These are phyloP conservation scores for Leptocoma aspasia DNA, from an alignment of 2,113 vertebrate genomes.

Conservation along the genomic window DNA sequence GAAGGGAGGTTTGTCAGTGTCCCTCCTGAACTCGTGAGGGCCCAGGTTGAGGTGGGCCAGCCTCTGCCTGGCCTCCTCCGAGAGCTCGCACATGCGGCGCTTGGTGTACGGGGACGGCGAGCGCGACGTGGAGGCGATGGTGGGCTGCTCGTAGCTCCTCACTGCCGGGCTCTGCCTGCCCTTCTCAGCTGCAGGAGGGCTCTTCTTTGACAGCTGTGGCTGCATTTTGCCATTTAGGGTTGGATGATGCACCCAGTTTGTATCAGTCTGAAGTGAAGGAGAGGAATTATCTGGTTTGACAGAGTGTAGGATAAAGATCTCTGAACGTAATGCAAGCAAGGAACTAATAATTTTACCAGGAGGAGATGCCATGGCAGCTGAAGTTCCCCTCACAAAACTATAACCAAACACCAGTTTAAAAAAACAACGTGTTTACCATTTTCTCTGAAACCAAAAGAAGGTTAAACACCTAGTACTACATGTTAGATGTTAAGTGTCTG, in stretches of 20 bases:
- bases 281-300: not conserved
- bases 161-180: constrained; percentile 20
- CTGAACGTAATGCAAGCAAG: not conserved
- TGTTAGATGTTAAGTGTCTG: not conserved
- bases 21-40: constrained; percentile 90
- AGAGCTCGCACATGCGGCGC: constrained; percentile 92
- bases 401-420: not conserved
- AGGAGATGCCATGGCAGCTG: not conserved
- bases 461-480: not conserved
- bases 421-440: not conserved
- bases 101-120: constrained; percentile 91
- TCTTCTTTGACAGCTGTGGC: constrained; percentile 53
- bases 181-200: constrained; percentile 31
- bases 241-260: not conserved
- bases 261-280: constrained; percentile 59
- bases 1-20: constrained; percentile 85
- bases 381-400: not conserved
- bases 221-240: constrained; percentile 56
- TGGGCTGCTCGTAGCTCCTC: constrained; percentile 83
- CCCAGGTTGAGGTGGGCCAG: constrained; percentile 89
- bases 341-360: not conserved
- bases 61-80: constrained; percentile 83
- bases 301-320: not conserved
- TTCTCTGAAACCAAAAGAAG: not conserved
- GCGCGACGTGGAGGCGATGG: constrained; percentile 85